Conservation (phyloP, 2,113 vertebrate species). For the Calypte anna region DNA sequence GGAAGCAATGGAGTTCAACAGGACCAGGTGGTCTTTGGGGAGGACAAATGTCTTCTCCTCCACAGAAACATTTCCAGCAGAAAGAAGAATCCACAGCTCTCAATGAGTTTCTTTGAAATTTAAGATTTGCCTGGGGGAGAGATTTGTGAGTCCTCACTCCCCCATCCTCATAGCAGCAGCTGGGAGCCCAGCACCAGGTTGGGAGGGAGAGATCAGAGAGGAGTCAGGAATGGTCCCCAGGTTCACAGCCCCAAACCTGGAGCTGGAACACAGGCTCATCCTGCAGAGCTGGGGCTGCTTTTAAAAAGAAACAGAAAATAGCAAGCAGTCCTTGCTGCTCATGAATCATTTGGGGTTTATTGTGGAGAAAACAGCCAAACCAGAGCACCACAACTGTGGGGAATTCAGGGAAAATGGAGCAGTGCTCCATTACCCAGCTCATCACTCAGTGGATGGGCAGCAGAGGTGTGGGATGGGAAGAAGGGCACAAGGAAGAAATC, state of each 20-base stretch:
- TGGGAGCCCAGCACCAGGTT: rapidly evolving
- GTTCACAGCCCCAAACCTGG: background rate
- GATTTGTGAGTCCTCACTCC: background rate
- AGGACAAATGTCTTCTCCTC: background rate
- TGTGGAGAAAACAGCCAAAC: background rate
- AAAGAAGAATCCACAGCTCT: background rate
- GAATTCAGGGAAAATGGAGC: background rate
- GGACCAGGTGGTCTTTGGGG: background rate
- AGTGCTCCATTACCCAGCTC: no score
- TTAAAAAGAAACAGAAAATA: background rate
- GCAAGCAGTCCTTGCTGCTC: background rate
- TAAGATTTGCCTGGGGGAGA: background rate
- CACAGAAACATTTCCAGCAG: background rate
- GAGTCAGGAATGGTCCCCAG: background rate
- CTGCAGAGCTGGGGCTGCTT: background rate
- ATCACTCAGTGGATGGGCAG: rapidly evolving
- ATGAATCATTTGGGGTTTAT: background rate
- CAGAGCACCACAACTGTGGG: background rate
- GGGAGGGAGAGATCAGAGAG: background rate
- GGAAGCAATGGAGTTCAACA: no score
- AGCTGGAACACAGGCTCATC: background rate
- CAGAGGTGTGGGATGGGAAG: rapidly evolving
- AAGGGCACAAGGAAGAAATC: background rate
- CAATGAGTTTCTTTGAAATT: background rate
- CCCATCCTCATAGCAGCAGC: background rate